Percentiles rank a stretch among this genome's conserved stretches.
Evolutionary conservation across 2,113 vertebrate genomes (phyloP).

Genomic region (Takifugu flavidus): DNA sequence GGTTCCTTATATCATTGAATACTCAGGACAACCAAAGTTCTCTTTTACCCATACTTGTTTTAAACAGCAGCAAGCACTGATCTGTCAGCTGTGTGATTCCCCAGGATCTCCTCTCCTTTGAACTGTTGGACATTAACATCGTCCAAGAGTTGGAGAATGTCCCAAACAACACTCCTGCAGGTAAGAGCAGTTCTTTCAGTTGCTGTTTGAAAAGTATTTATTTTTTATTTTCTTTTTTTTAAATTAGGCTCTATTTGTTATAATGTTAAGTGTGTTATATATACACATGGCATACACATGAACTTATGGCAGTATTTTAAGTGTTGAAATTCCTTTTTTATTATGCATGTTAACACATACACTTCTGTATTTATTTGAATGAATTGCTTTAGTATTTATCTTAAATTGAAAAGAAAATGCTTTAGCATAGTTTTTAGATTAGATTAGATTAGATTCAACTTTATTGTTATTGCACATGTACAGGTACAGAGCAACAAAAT

Average conservation of each 20-base stretch:
- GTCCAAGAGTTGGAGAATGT: slow-evolving; percentile 95
- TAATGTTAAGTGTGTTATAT: too few species aligned
- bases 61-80: neutral
- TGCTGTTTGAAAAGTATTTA: neutral
- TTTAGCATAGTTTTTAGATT: too few species aligned
- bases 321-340: too few species aligned
- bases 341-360: too few species aligned
- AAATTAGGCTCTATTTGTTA: neutral
- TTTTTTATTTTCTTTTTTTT: neutral
- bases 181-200: slow-evolving; percentile 60
- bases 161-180: slow-evolving; percentile 90
- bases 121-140: slow-evolving; percentile 95
- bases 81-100: slow-evolving; percentile 9
- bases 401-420: too few species aligned
- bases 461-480: too few species aligned
- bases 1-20: slow-evolving; percentile 44
- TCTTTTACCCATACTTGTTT: neutral
- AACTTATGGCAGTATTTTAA: too few species aligned
- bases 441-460: too few species aligned
- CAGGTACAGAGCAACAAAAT: too few species aligned
- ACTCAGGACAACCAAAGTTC: neutral
- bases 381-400: too few species aligned
- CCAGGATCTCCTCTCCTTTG: slow-evolving; percentile 95
- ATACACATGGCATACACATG: too few species aligned
- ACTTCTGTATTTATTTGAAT: too few species aligned